phyloP scores from a whole-genome alignment of 2,113 vertebrate species.

The Cepphus grylle region DNA sequence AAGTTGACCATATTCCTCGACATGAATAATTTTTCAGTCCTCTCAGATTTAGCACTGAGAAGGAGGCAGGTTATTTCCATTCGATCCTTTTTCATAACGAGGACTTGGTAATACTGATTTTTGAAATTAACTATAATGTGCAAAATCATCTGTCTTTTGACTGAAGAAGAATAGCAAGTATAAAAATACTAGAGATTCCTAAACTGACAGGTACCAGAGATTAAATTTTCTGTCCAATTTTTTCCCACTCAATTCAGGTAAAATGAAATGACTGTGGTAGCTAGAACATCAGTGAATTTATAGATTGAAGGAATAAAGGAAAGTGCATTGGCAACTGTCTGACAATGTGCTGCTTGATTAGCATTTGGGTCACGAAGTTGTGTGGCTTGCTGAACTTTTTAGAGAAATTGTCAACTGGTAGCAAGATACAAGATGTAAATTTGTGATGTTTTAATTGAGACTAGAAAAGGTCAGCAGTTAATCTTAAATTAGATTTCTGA shows the following conservation, averaged over 20 bases:
- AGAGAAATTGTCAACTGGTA: not conserved
- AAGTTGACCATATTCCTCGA: not conserved
- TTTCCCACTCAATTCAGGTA: not conserved
- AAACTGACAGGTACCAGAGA: not conserved
- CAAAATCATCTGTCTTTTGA: not conserved
- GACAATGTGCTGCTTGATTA: not conserved
- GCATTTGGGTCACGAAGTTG: not conserved
- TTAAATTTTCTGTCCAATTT: not conserved
- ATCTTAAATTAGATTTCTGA: conserved; percentile 3
- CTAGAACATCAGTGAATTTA: not conserved
- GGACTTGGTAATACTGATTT: not conserved
- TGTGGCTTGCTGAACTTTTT: not conserved
- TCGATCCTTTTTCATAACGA: not conserved
- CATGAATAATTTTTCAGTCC: not conserved
- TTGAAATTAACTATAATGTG: not conserved
- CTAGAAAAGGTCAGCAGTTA: conserved; percentile 14
- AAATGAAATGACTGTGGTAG: not conserved
- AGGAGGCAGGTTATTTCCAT: not conserved
- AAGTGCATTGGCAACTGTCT: not conserved
- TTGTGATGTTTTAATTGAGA: not conserved
- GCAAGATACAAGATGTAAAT: not conserved
- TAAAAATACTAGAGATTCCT: not conserved
- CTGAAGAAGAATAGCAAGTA: not conserved
- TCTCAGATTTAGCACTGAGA: not conserved
- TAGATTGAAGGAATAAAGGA: not conserved